Evolutionary conservation across 2,113 vertebrate genomes (phyloP).

Genomic region (Parus major): DNA sequence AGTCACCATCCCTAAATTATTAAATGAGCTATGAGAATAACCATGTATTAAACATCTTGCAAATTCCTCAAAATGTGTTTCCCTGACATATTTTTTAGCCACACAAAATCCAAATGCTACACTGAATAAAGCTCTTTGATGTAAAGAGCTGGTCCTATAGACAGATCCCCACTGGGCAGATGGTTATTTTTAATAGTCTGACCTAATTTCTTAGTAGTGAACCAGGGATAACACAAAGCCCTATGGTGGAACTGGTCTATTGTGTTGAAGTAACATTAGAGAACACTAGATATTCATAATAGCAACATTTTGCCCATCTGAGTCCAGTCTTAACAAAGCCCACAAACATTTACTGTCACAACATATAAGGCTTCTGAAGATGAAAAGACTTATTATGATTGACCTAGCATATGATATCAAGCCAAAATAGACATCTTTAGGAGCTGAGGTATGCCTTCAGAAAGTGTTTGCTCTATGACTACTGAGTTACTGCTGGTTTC

Average conservation of each 20-base stretch:
- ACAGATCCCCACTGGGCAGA: constrained; percentile 47
- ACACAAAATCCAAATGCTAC: constrained; percentile 1
- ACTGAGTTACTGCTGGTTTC: not conserved
- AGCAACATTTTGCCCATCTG: not conserved
- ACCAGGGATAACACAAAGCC: constrained; percentile 51
- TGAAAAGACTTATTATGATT: not conserved
- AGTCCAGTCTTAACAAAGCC: not conserved
- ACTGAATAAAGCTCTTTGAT: constrained; percentile 32
- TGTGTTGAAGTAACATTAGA: not conserved
- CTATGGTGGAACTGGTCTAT: not conserved
- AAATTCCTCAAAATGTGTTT: constrained; percentile 26
- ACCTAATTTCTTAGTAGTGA: constrained; percentile 64
- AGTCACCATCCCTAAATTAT: not conserved
- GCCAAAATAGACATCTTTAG: not conserved
- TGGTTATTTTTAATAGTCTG: constrained; percentile 72
- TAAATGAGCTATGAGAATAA: not conserved
- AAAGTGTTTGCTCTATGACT: not conserved
- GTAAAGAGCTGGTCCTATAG: constrained; percentile 38
- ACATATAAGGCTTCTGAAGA: not conserved
- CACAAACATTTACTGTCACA: not conserved
- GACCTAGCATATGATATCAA: not conserved
- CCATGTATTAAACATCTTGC: not conserved
- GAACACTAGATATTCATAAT: not conserved
- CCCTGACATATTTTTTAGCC: constrained; percentile 1
- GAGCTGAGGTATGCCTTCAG: not conserved